These are phyloP conservation scores for Okapia johnstoni DNA, from an alignment of 2,113 vertebrate genomes.

Conservation along the genomic window DNA sequence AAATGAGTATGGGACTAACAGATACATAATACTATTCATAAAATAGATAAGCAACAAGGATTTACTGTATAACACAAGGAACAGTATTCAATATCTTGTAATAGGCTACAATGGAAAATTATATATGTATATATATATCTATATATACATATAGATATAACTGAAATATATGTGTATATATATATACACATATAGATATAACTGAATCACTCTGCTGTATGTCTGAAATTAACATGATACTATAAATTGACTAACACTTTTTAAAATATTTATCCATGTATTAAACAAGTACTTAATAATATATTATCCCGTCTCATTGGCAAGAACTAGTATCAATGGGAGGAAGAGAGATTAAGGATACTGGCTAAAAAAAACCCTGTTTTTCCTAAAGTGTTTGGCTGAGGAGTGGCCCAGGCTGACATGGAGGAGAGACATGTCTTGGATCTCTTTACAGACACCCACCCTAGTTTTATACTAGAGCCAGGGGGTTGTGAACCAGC, in stretches of 20 bases:
- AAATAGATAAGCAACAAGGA: not conserved
- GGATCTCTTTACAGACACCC: not conserved
- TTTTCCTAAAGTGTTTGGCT: not conserved
- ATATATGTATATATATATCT: not conserved
- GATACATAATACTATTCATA: not conserved
- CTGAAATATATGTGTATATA: not conserved
- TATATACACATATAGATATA: not conserved
- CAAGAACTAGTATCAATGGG: not conserved
- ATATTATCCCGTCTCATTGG: not conserved
- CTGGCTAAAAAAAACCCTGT: not conserved
- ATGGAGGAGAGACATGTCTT: not conserved
- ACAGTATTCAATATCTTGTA: not conserved
- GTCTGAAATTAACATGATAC: not conserved
- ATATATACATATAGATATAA: not conserved
- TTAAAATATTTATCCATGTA: not conserved
- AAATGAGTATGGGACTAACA: not conserved
- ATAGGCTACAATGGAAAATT: not conserved
- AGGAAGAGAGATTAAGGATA: not conserved
- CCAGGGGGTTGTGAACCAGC: not conserved
- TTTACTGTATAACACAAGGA: not conserved
- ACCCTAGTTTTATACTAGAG: not conserved
- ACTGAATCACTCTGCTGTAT: not conserved
- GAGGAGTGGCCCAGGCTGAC: not conserved
- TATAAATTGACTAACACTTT: not conserved
- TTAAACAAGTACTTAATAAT: not conserved